A percentile compares a stretch with the other conserved stretches of the same genome.
phyloP scores from a whole-genome alignment of 2,113 vertebrate species.

The Acanthisitta chloris region DNA sequence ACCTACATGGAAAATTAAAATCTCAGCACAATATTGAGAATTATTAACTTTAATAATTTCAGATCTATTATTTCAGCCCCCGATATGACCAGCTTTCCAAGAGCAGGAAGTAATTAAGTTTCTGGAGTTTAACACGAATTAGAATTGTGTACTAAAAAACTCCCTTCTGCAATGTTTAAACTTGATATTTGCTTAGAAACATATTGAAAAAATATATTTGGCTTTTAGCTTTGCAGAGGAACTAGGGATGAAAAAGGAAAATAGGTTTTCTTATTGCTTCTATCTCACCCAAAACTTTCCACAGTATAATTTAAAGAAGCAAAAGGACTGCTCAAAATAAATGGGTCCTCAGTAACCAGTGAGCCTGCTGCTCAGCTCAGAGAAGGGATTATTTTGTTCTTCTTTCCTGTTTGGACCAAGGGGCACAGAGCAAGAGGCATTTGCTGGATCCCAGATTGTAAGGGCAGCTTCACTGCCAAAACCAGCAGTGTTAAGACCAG shows the following conservation, averaged over 20 bases:
- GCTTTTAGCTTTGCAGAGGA: not conserved
- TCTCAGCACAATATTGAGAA: constrained; percentile 12
- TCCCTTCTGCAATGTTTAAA: constrained; percentile 2
- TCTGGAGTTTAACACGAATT: not conserved
- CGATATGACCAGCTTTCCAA: constrained; percentile 19
- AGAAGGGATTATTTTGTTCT: not conserved
- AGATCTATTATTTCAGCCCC: constrained; percentile 35
- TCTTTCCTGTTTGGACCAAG: not conserved
- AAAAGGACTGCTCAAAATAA: not conserved
- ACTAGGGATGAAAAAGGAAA: not conserved
- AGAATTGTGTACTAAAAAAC: not conserved
- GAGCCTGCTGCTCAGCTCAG: not conserved
- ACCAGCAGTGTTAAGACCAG: not conserved
- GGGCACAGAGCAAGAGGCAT: not conserved
- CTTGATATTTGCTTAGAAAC: not conserved
- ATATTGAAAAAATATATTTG: not conserved
- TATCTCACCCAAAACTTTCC: not conserved
- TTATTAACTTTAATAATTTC: constrained; percentile 16
- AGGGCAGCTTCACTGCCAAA: not conserved
- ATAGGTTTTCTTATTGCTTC: not conserved
- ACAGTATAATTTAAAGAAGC: not conserved
- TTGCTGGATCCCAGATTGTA: not conserved
- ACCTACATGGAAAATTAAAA: constrained; percentile 21
- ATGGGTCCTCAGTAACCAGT: not conserved
- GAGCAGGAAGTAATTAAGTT: not conserved